Evolutionary conservation across 1,140 invertebrate genomes (phyloP), one percentile per base, ranked within the genome.

Genomic region (Trichonephila inaurata): DNA sequence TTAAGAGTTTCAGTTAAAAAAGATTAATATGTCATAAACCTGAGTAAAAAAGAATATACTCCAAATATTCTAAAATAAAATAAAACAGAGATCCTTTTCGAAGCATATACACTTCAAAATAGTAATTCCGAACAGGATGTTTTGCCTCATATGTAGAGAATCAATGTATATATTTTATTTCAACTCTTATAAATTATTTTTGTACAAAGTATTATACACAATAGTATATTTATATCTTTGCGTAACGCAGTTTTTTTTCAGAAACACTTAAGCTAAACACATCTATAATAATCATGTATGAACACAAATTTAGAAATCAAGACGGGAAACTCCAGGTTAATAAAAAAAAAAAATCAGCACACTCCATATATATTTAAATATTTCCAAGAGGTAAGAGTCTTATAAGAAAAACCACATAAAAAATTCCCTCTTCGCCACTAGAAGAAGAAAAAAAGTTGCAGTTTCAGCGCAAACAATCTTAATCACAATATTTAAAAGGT

Each of bases 401-500:
- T 77, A 19, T 18, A 28, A 24, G 8, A 33, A 77, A 77, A 18
- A 4, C 16, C 12, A 0, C 28, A 51, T 51, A n/a, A 77, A 77
- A 77, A 18, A 4, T 19, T 5, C 6, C 28, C 28, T 40, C 28
- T 33, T 16, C 18, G 6, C 24, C 69, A 77, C 16, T 18, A 18
- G 28, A 33, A 77, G 69, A 77, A 28, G 28, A 77, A 33, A 28
- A 66, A 69, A 69, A 85, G 18, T n/a, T 85, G 28, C 28, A 28
- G 58, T 62, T 61, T 33, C 85, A 87, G n/a, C 85, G 51, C 28
- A 61, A 60, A 61, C 85, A 62, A 61, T 61, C 85, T 18, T 87
- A 87, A 87, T 87, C 85, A 87, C 85, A 87, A 87, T 87, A 87
- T 87, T 87, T 62, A 87, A 87, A 87, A 64, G 51, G 58, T n/a